Base-by-base conservation (phyloP, 2,797 vertebrate species). In the Cossypha niveicapilla region DNA sequence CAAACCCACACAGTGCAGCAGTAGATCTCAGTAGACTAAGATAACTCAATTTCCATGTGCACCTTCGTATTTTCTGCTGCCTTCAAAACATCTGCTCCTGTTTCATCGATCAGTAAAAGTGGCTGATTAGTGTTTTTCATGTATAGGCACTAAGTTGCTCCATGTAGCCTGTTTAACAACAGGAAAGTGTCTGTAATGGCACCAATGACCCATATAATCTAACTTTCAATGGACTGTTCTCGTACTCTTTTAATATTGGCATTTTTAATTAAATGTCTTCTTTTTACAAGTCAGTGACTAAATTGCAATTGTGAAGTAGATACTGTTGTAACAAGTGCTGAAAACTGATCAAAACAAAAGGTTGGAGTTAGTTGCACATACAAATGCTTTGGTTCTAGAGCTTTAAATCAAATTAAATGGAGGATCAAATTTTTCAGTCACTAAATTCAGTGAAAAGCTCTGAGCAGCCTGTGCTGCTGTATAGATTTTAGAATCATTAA, bases 401-500 rank as follows among this genome's bases (percentile, higher is more conserved):
- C 81, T 93, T 87, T 90, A 91, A 95, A 95, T 94, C 57, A 94
- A 94, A 94, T 88, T 94, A 94, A 96, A 91, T 54, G 65, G 27
- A 61, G 48, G 75, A 93, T 97, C 93, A 92, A 51, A 86, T 88
- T 88, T 92, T 94, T 84, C 84, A 95, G 50, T 88, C 67, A 39
- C 92, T 93, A 83, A 94, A 94, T 92, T 92, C 76, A 54, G 57
- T 88, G 73, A 58, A 95, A 95, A 93, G 74, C 67, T 83, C 60
- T 66, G 24, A 72, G 89, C 0, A 11, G 93, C 89, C 71, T 74
- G 9, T 67, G 63, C 54, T 74, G 81, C 73, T 88, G 63, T 85
- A 89, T 86, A 95, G 88, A 91, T 93, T 93, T 93, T 65, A 72
- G 79, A 88, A 91, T 94, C 94, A 92, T 96, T 97, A 96, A 54